Conservation (phyloP, 2,888 invertebrate species). For the Chrysolina americana region DNA sequence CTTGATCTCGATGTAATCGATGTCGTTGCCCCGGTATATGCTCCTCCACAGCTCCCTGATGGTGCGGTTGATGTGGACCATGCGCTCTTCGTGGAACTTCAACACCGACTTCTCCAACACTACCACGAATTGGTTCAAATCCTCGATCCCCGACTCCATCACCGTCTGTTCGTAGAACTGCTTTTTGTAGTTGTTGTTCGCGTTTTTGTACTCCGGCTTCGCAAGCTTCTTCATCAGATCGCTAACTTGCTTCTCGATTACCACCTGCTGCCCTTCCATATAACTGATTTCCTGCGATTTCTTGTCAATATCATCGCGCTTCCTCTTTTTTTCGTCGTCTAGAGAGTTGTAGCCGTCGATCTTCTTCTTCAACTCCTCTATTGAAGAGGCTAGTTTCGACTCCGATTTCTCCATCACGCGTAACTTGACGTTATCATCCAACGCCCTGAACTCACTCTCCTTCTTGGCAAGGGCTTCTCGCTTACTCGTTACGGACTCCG, state of each 20-base stretch:
- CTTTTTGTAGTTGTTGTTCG: constrained; percentile 78
- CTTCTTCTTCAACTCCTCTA: constrained; percentile 72
- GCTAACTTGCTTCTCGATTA: constrained; percentile 54
- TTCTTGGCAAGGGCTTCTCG: constrained; percentile 76
- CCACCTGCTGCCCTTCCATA: constrained; percentile 64
- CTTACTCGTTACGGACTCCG: constrained; percentile 72
- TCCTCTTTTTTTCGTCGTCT: constrained; percentile 73
- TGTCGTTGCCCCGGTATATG: constrained; percentile 93
- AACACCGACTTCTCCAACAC: constrained; percentile 91
- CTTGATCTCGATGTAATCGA: constrained; percentile 94
- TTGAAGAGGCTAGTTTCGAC: constrained; percentile 70
- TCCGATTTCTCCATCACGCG: constrained; percentile 73
- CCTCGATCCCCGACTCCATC: constrained; percentile 77
- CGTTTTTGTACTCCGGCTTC: constrained; percentile 78
- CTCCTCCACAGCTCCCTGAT: constrained; percentile 87
- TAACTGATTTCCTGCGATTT: constrained; percentile 67
- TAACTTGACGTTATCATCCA: constrained; percentile 80
- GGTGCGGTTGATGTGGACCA: constrained; percentile 92
- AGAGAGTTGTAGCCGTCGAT: constrained; percentile 75
- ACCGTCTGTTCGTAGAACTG: constrained; percentile 77
- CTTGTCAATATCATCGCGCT: constrained; percentile 72
- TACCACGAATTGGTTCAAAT: constrained; percentile 84
- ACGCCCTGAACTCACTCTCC: constrained; percentile 73
- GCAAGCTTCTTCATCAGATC: constrained; percentile 74
- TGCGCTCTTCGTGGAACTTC: constrained; percentile 92